These are phyloP conservation scores for Notamacropus eugenii DNA, from an alignment of 2,797 vertebrate genomes.

Conservation along the genomic window DNA sequence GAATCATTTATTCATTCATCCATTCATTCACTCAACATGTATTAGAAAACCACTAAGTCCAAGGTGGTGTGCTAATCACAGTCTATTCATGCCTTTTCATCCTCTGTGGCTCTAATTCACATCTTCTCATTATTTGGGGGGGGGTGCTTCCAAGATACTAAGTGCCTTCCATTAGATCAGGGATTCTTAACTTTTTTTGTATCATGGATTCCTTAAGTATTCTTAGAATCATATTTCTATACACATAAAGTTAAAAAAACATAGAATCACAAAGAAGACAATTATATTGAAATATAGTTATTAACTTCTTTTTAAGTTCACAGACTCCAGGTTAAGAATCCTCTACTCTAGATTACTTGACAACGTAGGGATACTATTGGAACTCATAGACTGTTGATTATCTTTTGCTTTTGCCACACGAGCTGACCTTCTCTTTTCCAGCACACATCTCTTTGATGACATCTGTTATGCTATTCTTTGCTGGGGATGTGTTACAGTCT, in stretches of 20 bases:
- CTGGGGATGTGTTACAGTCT: neutral
- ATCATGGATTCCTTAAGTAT: neutral
- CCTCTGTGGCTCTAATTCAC: neutral
- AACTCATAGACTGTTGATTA: neutral
- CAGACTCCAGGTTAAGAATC: neutral
- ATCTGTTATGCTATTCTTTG: neutral
- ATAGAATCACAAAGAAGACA: neutral
- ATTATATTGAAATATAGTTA: neutral
- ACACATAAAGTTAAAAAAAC: neutral
- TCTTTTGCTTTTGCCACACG: neutral
- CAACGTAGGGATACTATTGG: neutral
- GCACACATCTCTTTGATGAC: neutral
- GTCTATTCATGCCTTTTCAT: neutral
- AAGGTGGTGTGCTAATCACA: neutral
- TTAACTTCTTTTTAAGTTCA: neutral
- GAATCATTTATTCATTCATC: neutral
- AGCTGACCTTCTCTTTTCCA: neutral
- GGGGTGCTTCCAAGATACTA: neutral
- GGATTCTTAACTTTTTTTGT: neutral
- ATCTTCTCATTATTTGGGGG: neutral
- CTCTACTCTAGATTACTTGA: neutral
- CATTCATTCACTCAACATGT: constrained; percentile 8
- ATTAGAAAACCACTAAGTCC: neutral
- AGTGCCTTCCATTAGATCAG: neutral
- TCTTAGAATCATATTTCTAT: neutral